phyloP scores from a whole-genome alignment of 2,888 invertebrate genomes.

The Drosophila demipolita region DNA sequence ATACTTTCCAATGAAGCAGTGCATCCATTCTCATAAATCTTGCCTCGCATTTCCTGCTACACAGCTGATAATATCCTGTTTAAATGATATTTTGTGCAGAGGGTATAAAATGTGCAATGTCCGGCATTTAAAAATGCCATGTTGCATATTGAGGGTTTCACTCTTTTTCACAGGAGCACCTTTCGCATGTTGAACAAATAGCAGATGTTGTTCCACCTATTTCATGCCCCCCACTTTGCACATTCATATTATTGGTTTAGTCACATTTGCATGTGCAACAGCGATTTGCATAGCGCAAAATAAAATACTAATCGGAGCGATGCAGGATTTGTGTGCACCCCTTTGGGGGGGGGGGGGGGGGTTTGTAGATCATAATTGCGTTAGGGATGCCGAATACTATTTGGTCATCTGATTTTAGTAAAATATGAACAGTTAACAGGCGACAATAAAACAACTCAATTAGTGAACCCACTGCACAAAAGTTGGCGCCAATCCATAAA shows the following conservation, averaged over 20 bases:
- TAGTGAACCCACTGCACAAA: conserved; percentile 7
- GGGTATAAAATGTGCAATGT: conserved; percentile 44
- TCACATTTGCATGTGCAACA: conserved; percentile 79
- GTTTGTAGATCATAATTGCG: background rate
- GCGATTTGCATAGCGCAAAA: conserved; percentile 76
- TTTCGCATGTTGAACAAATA: conserved; percentile 63
- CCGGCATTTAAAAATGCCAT: conserved; percentile 55
- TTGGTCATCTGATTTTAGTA: conserved; percentile 45
- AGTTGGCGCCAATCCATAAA: conserved; percentile 15
- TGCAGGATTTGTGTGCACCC: conserved; percentile 21
- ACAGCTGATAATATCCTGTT: background rate
- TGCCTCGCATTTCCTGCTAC: background rate
- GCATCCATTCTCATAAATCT: background rate
- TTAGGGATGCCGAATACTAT: conserved; percentile 15
- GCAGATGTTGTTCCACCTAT: conserved; percentile 33
- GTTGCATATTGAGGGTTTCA: conserved; percentile 62
- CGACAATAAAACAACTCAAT: conserved; percentile 41
- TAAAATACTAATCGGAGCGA: conserved; percentile 71
- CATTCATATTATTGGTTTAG: conserved; percentile 78
- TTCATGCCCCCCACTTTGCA: background rate
- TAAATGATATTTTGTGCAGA: background rate
- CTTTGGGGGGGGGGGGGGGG: background rate
- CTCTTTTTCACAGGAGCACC: conserved; percentile 3
- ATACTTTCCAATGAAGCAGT: background rate
- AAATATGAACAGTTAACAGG: conserved; percentile 51